Percentiles rank a stretch among this genome's conserved stretches.
Evolutionary conservation across 1,140 invertebrate genomes (phyloP).

Genomic region (Mesaphorura yosii): DNA sequence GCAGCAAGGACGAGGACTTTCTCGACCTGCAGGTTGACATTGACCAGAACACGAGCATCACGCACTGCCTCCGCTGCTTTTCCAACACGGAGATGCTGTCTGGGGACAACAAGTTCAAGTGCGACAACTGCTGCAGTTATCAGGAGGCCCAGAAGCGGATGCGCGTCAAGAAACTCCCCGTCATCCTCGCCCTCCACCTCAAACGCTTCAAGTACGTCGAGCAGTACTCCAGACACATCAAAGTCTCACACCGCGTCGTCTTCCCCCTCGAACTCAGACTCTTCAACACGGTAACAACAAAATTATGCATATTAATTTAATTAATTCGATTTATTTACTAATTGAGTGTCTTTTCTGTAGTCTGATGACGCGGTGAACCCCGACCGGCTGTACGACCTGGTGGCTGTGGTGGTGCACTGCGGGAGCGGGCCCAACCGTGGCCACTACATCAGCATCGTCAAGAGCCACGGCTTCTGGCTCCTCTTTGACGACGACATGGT

Average conservation of each 20-base stretch:
- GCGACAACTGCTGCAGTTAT: slow-evolving; percentile 97
- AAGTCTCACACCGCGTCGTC: slow-evolving; percentile 96
- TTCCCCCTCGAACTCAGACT: slow-evolving; percentile 94
- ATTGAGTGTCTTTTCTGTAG: slow-evolving; percentile 43
- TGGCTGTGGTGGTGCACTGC: slow-evolving; percentile 98
- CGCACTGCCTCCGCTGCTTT: slow-evolving; percentile 93
- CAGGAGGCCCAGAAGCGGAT: slow-evolving; percentile 97
- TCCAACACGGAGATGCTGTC: slow-evolving; percentile 98
- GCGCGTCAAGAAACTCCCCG: slow-evolving; percentile 94
- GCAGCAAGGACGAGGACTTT: slow-evolving; percentile 99
- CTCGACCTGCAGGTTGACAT: slow-evolving; percentile 98
- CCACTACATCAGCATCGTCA: slow-evolving; percentile 99
- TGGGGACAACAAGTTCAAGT: slow-evolving; percentile 99
- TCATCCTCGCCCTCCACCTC: slow-evolving; percentile 92
- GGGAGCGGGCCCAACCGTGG: slow-evolving; percentile 97
- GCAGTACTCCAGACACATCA: slow-evolving; percentile 95
- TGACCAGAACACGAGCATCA: slow-evolving; percentile 98
- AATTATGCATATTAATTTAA: slow-evolving; percentile 25
- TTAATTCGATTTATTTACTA: not conserved
- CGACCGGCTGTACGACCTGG: slow-evolving; percentile 93
- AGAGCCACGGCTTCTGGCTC: slow-evolving; percentile 97
- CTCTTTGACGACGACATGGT: slow-evolving; percentile 99
- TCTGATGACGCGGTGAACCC: slow-evolving; percentile 96
- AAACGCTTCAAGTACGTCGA: slow-evolving; percentile 99
- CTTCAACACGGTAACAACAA: slow-evolving; percentile 81